Conservation (phyloP, 2,797 vertebrate species). For the Toxotes lorentzi region DNA sequence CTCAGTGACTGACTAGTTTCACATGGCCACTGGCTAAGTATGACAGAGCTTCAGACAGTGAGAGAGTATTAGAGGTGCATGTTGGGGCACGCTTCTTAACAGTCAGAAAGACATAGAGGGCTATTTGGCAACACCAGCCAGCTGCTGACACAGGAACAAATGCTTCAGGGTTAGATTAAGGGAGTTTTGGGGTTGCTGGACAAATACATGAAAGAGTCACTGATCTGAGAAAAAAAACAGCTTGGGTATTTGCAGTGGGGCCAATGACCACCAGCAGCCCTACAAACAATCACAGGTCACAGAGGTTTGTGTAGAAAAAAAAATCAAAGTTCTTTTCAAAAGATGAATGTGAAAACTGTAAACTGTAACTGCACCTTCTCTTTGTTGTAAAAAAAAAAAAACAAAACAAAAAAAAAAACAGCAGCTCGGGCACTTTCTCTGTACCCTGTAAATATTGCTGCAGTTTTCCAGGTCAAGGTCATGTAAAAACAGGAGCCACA, state of each 20-base stretch:
- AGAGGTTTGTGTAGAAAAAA: not conserved
- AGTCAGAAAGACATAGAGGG: conserved; percentile 44
- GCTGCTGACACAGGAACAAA: conserved; percentile 47
- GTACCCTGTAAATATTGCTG: not conserved
- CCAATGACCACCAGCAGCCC: not conserved
- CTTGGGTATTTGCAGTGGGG: not conserved
- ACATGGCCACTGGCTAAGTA: conserved; percentile 67
- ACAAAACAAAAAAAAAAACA: not conserved
- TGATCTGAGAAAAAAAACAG: not conserved
- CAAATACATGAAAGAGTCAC: conserved; percentile 15
- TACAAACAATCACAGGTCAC: not conserved
- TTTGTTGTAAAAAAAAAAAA: not conserved
- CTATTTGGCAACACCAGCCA: conserved; percentile 49
- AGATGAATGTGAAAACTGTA: not conserved
- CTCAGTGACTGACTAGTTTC: conserved; percentile 38
- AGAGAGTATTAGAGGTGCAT: conserved; percentile 53
- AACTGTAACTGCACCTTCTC: not conserved
- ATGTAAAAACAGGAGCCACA: not conserved
- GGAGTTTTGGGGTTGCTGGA: conserved; percentile 6
- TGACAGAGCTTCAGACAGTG: conserved; percentile 60
- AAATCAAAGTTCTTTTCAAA: not conserved
- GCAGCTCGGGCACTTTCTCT: not conserved
- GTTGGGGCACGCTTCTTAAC: conserved; percentile 64
- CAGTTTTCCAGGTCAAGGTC: not conserved
- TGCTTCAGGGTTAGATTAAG: conserved; percentile 20